Evolutionary conservation across 2,888 invertebrate species (phyloP), one percentile per base, ranked within the genome.

Genomic region (Drosophila gaucha): DNA sequence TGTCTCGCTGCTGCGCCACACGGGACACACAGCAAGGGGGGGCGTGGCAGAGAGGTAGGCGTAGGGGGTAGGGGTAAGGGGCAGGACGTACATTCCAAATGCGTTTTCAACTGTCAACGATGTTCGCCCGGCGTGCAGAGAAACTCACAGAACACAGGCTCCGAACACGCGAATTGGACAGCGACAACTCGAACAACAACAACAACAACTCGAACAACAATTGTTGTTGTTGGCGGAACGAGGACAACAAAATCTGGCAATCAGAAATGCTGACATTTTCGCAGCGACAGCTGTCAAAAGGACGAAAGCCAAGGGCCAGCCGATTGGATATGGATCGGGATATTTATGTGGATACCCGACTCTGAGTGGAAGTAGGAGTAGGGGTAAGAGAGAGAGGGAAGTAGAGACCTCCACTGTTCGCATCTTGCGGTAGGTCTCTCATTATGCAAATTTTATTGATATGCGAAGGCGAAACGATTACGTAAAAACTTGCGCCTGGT

Each of bases 391-490:
- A 12, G 10, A 12, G 12, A 9, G 12, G 35, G 16, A 14, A 18
- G 28, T 28, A 28, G 28, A 9, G 6, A 28, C 6, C 3, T 6
- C 6, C 28, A 28, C 6, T 3, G 14, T 14, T 14, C 56, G 39
- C 52, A 49, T 63, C 51, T 62, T 67, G 63, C 54, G 73, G 57
- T 62, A 41, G 72, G 50, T 44, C 56, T 16, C 62, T 64, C 77
- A 86, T 79, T 83, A 77, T 85, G 86, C 70, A 79, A 85, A 83
- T 86, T 85, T 77, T 79, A 85, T 83, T 79, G 83, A 85, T 83
- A 82, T 73, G 77, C 68, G 64, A 57, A 72, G 82, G 74, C 74
- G 22, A 54, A 73, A 75, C 75, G 79, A 75, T 83, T 85, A 79
- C 79, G 77, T 8, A 5, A 79, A 75, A 75, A 85, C 79, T 79